phyloP scores from a whole-genome alignment of 2,888 invertebrate genomes.

The Platycheirus rosarum region DNA sequence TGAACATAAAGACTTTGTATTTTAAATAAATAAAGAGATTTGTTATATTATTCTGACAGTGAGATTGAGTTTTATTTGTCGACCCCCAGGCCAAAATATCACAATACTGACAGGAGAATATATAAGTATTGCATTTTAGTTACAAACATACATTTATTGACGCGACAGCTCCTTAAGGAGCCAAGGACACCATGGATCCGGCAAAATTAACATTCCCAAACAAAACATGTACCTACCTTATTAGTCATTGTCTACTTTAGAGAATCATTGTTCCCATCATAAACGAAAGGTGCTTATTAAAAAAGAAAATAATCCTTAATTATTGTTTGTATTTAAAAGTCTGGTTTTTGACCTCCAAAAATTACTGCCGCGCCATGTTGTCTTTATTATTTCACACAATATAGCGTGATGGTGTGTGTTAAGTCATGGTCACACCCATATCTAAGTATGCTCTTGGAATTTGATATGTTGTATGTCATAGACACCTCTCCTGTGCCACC shows the following conservation, averaged over 20 bases:
- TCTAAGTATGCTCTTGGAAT: background rate
- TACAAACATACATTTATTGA: no score
- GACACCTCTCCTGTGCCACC: background rate
- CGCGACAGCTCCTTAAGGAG: no score
- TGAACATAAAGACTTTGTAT: no score
- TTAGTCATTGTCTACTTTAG: slow-evolving; percentile 21
- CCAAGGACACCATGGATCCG: no score
- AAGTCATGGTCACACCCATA: background rate
- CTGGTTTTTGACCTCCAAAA: background rate
- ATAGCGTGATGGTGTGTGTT: background rate
- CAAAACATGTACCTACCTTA: slow-evolving; percentile 2
- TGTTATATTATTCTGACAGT: no score
- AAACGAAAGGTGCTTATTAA: slow-evolving; percentile 11
- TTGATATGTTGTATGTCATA: background rate
- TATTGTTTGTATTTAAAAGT: slow-evolving; percentile 14
- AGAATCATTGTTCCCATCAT: background rate
- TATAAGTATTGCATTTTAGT: no score
- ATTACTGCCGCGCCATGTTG: slow-evolving; percentile 4
- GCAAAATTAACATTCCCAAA: slow-evolving; percentile 11
- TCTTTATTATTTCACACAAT: slow-evolving; percentile 2
- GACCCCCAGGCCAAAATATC: no score
- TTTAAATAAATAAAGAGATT: no score
- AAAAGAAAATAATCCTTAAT: slow-evolving; percentile 13
- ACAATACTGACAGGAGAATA: no score
- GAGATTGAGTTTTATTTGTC: no score